Conservation (phyloP, 2,888 invertebrate species). For the Dynastes grantii region DNA sequence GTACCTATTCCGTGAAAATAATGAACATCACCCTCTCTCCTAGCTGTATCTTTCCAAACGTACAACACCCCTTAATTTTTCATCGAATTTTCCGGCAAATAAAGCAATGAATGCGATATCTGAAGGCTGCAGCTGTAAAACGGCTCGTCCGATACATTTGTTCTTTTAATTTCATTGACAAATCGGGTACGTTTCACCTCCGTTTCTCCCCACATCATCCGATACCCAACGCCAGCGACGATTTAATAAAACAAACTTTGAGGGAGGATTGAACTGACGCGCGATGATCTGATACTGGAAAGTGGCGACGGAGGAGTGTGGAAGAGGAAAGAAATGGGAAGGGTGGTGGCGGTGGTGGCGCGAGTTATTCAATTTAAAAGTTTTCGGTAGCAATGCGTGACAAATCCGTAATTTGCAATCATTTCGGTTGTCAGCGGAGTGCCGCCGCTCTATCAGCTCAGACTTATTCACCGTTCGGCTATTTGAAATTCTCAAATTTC, state of each 20-base stretch:
- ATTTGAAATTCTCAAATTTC: constrained; percentile 56
- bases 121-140: background rate
- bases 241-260: constrained; percentile 67
- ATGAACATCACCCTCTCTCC: no score
- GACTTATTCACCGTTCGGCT: constrained; percentile 29
- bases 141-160: background rate
- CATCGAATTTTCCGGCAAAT: constrained; percentile 24
- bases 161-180: constrained; percentile 23
- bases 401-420: constrained; percentile 70
- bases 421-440: constrained; percentile 58
- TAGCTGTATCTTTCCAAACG: background rate
- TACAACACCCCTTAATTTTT: background rate
- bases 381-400: constrained; percentile 67
- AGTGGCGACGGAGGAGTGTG: constrained; percentile 15
- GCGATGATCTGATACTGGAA: background rate
- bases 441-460: constrained; percentile 41
- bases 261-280: constrained; percentile 54
- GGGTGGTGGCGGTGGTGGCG: constrained; percentile 24
- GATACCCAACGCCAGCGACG: constrained; percentile 58
- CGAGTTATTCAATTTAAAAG: constrained; percentile 70
- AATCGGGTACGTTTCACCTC: constrained; percentile 15
- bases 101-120: constrained; percentile 20
- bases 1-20: no score
- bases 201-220: background rate
- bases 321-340: constrained; percentile 25